Evolutionary conservation across 2,113 vertebrate genomes (phyloP).

Genomic region (Athene cunicularia): DNA sequence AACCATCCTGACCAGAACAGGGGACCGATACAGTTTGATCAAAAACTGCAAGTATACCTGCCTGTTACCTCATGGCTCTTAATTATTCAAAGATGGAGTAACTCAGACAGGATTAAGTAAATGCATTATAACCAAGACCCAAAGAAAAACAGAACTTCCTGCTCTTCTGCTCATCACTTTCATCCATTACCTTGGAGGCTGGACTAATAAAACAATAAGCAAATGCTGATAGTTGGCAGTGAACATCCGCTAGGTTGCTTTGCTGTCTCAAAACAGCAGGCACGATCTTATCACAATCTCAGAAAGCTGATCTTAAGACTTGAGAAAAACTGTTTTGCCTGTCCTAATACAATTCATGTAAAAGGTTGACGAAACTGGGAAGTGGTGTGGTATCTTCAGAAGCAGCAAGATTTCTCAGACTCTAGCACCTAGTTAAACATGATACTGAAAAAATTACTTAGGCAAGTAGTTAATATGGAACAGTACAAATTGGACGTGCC

Average conservation of each 20-base stretch:
- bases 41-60: neutral
- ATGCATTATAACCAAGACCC: neutral
- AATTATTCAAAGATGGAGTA: neutral
- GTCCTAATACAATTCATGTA: neutral
- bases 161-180: neutral
- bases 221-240: neutral
- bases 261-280: neutral
- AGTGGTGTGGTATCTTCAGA: neutral
- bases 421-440: neutral
- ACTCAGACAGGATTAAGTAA: neutral
- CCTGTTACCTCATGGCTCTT: neutral
- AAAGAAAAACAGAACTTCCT: neutral
- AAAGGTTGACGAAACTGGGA: neutral
- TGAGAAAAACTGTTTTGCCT: neutral
- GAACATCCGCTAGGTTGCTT: neutral
- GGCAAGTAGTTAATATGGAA: neutral
- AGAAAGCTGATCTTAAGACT: neutral
- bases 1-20: neutral
- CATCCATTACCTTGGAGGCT: neutral
- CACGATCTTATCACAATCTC: neutral
- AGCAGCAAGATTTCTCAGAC: neutral
- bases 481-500: neutral
- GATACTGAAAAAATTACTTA: neutral
- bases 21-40: neutral
- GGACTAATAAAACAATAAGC: neutral